These are phyloP conservation scores for Batillaria attramentaria DNA, from an alignment of 1,140 invertebrate species.

Conservation along the genomic window DNA sequence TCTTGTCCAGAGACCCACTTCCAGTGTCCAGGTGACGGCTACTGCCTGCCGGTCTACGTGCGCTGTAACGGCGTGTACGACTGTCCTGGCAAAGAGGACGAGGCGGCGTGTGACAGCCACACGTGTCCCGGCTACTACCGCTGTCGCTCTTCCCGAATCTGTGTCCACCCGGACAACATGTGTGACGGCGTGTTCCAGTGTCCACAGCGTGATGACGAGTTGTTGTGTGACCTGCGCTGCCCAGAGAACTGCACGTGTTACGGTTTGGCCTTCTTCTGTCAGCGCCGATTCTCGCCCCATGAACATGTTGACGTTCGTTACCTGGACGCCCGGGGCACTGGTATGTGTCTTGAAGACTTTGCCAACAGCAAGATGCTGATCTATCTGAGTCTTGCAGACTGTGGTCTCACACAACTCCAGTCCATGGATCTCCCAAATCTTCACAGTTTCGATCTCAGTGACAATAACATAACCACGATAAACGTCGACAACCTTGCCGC, in stretches of 20 bases:
- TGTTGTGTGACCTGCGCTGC: slow-evolving; percentile 19
- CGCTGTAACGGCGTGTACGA: slow-evolving; percentile 31
- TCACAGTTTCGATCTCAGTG: slow-evolving; percentile 15
- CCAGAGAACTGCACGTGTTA: slow-evolving; percentile 9
- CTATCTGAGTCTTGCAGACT: slow-evolving; percentile 8
- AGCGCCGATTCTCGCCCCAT: not conserved
- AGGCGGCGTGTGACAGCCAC: not conserved
- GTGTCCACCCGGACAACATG: slow-evolving; percentile 19
- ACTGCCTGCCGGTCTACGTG: slow-evolving; percentile 19
- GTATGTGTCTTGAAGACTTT: not conserved
- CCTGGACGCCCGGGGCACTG: not conserved
- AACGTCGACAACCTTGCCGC: not conserved
- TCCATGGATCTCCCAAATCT: slow-evolving; percentile 11
- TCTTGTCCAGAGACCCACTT: no score
- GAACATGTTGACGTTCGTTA: not conserved
- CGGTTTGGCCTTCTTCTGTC: slow-evolving; percentile 19
- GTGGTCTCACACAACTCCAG: not conserved
- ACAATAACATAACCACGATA: not conserved
- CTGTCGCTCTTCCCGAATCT: slow-evolving; percentile 18
- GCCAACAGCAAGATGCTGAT: slow-evolving; percentile 5
- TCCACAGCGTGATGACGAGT: slow-evolving; percentile 31
- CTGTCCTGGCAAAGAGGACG: slow-evolving; percentile 32
- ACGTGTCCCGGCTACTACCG: slow-evolving; percentile 4
- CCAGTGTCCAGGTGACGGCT: no score
- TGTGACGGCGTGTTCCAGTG: slow-evolving; percentile 30